Conservation (phyloP, 1,140 invertebrate species). For the Listronotus oregonensis region DNA sequence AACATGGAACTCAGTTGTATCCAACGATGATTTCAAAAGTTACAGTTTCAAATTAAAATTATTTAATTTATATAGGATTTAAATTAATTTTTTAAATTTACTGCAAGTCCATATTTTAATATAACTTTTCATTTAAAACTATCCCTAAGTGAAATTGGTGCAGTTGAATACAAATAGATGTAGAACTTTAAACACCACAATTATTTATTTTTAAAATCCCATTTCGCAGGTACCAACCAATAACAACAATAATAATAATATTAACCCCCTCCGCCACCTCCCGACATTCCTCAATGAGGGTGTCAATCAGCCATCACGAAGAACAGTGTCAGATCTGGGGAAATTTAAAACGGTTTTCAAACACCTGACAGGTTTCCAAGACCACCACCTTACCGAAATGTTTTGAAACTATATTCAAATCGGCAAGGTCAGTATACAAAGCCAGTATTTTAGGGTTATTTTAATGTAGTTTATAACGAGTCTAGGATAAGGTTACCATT, state of each 20-base stretch:
- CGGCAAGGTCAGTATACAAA: conserved; percentile 48
- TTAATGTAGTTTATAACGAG: background rate
- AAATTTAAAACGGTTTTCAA: conserved; percentile 44
- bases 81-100: no score
- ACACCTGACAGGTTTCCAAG: conserved; percentile 46
- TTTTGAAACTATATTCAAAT: conserved; percentile 50
- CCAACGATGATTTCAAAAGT: no score
- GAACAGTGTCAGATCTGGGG: conserved; percentile 40
- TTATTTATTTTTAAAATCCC: background rate
- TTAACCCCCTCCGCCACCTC: conserved; percentile 51
- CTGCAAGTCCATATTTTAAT: no score
- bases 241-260: conserved; percentile 21
- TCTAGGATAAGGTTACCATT: no score
- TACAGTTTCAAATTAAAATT: no score
- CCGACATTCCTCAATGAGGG: conserved; percentile 51
- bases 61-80: no score
- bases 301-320: conserved; percentile 15
- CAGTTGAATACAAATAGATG: no score
- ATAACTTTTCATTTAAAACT: no score
- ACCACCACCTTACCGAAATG: conserved; percentile 47
- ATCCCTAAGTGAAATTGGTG: no score
- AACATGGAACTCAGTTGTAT: no score
- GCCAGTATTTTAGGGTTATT: background rate
- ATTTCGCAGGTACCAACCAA: conserved; percentile 37
- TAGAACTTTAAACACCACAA: no score